Evolutionary conservation across 2,113 vertebrate genomes (phyloP).

Genomic region (Toxotes jaculatrix): DNA sequence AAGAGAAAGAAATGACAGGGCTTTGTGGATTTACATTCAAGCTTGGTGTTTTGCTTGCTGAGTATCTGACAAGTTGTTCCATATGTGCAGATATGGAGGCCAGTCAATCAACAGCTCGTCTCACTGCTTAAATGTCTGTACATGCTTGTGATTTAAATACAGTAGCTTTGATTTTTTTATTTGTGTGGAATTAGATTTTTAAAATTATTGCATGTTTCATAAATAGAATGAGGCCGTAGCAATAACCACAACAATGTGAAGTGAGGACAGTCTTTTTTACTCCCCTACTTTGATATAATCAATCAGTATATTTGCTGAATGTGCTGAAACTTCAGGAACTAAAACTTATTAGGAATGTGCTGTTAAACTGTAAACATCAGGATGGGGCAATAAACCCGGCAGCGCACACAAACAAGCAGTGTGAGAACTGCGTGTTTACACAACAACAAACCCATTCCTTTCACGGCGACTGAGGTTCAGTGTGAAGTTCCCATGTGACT

Average conservation of each 20-base stretch:
- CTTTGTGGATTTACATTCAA: constrained; percentile 34
- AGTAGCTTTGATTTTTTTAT: constrained; percentile 8
- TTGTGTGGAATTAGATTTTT: too few species aligned
- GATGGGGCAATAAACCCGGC: constrained; percentile 38
- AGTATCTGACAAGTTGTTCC: constrained; percentile 46
- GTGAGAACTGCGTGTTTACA: constrained; percentile 47
- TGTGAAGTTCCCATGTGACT: constrained; percentile 45
- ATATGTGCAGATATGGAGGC: constrained; percentile 21
- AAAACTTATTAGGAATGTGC: constrained; percentile 55
- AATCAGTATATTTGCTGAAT: constrained; percentile 38
- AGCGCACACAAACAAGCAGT: constrained; percentile 40
- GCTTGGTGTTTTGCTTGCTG: constrained; percentile 37
- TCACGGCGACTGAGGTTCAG: constrained; percentile 32
- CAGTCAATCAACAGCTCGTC: constrained; percentile 42
- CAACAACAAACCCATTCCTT: constrained; percentile 52
- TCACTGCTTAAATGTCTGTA: neutral
- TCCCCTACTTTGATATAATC: constrained; percentile 32
- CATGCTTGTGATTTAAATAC: neutral
- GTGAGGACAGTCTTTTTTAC: neutral
- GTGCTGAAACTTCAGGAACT: constrained; percentile 53
- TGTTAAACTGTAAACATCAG: constrained; percentile 59
- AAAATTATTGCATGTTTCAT: neutral
- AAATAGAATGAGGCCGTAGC: neutral
- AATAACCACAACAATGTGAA: neutral
- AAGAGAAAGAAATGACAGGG: constrained; percentile 20